These are phyloP conservation scores for Phyllotreta striolata DNA, from an alignment of 2,888 invertebrate genomes.

Conservation along the genomic window DNA sequence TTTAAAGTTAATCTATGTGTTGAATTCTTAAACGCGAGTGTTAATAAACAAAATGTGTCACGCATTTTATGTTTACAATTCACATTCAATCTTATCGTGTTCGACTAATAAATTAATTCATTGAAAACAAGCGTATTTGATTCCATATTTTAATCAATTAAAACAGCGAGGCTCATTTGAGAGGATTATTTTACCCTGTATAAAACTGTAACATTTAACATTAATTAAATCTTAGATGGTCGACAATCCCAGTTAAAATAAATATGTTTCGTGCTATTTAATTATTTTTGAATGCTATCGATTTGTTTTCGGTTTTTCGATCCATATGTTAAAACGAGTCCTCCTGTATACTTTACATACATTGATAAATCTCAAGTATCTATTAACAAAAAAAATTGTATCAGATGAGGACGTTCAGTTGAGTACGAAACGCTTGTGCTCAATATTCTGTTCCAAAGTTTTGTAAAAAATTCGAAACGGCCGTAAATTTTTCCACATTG, in stretches of 20 bases:
- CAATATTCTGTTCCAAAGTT: not conserved
- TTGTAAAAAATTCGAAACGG: too few species aligned
- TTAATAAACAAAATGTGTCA: conserved; percentile 12
- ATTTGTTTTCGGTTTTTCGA: too few species aligned
- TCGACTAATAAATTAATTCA: not conserved
- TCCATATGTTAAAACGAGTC: not conserved
- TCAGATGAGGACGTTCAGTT: conserved; percentile 21
- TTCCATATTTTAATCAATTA: too few species aligned
- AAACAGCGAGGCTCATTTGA: too few species aligned
- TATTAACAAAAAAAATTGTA: conserved; percentile 27
- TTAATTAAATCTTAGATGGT: too few species aligned
- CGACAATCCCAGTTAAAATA: too few species aligned
- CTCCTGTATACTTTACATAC: not conserved
- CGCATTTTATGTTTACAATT: not conserved
- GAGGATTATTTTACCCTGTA: too few species aligned
- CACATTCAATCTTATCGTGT: not conserved
- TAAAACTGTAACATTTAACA: too few species aligned
- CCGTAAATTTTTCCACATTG: too few species aligned
- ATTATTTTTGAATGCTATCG: too few species aligned
- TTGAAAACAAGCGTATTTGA: not conserved
- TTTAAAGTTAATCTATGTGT: not conserved
- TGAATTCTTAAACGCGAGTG: not conserved
- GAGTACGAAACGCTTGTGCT: conserved; percentile 5
- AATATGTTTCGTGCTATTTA: too few species aligned
- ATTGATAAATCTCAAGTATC: conserved; percentile 37